phyloP scores from a whole-genome alignment of 2,797 vertebrate genomes.

The Anas acuta region DNA sequence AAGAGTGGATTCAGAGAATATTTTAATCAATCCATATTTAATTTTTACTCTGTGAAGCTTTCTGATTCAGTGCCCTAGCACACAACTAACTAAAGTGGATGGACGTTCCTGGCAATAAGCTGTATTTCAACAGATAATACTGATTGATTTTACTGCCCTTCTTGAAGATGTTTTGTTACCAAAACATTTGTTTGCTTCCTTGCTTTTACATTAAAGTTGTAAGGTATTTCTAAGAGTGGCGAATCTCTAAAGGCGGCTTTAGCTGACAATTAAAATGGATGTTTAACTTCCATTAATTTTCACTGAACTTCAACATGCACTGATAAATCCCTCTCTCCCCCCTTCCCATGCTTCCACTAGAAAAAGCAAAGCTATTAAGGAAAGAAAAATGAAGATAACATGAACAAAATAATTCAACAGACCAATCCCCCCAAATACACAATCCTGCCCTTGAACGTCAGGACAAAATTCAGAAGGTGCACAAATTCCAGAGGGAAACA shows the following conservation, averaged over 20 bases:
- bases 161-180: neutral
- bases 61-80: neutral
- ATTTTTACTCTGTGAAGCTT: neutral
- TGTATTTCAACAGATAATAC: neutral
- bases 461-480: neutral
- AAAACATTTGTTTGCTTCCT: neutral
- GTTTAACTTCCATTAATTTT: constrained; percentile 9
- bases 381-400: neutral
- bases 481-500: neutral
- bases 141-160: neutral
- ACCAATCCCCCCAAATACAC: neutral
- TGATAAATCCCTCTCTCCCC: neutral
- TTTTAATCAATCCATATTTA: neutral
- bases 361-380: neutral
- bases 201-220: neutral
- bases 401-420: neutral
- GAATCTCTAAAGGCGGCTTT: neutral
- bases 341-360: neutral
- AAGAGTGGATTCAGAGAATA: neutral
- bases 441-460: neutral
- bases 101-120: neutral
- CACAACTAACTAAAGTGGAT: neutral
- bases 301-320: neutral
- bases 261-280: neutral
- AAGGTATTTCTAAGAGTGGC: neutral